Evolutionary conservation across 2,797 vertebrate genomes (phyloP).

Genomic region (Hydrocynus forskahlii): DNA sequence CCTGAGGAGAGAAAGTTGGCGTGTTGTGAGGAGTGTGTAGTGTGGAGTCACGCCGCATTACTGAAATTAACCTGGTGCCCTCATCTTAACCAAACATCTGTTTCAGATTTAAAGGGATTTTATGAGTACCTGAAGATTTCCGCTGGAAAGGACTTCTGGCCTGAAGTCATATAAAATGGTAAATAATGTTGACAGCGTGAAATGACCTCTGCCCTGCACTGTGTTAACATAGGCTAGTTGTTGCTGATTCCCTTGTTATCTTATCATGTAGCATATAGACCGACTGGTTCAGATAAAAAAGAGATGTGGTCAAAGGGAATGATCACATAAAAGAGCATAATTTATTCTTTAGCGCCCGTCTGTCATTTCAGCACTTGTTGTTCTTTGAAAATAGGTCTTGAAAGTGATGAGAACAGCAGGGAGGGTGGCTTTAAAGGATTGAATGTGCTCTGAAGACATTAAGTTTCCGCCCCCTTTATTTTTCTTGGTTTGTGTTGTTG

Average conservation of each 20-base stretch:
- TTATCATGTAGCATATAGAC: background rate
- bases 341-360: constrained; percentile 27
- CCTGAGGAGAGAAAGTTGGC: too few species aligned
- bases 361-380: constrained; percentile 49
- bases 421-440: constrained; percentile 53
- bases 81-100: background rate
- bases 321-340: constrained; percentile 45
- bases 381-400: constrained; percentile 51
- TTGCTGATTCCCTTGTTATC: background rate
- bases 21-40: too few species aligned
- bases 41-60: too few species aligned
- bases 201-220: background rate
- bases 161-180: background rate
- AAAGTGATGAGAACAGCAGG: constrained; percentile 46
- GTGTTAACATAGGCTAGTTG: background rate
- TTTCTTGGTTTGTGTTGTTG: constrained; percentile 36
- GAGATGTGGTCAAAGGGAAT: constrained; percentile 27
- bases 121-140: background rate
- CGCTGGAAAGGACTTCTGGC: background rate
- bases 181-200: background rate
- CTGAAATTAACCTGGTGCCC: background rate
- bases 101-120: background rate
- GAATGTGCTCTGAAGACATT: constrained; percentile 63
- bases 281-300: constrained; percentile 37
- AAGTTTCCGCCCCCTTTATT: constrained; percentile 51